Conservation (phyloP, 2,888 invertebrate species). For the Leucoptera coffeella region DNA sequence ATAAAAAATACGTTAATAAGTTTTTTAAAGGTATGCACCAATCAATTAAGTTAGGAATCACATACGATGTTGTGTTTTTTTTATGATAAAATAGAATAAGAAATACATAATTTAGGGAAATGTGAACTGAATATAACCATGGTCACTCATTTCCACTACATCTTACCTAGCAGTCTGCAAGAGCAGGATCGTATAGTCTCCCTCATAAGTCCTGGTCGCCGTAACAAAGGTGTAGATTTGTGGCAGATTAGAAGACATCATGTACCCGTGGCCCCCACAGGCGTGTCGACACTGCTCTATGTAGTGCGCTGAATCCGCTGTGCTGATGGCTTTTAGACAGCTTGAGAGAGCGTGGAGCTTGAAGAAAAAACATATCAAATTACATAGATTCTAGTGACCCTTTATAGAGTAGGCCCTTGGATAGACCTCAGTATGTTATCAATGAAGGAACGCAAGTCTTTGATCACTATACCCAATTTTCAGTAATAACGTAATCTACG, state of each 20-base stretch:
- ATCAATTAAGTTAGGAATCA: no score
- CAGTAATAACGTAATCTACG: no score
- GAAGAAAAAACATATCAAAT: no score
- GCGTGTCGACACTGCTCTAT: conserved; percentile 80
- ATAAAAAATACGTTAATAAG: background rate
- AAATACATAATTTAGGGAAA: background rate
- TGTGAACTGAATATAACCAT: no score
- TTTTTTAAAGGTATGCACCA: background rate
- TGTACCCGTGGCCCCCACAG: conserved; percentile 94
- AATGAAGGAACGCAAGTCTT: no score
- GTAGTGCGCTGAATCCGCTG: conserved; percentile 64
- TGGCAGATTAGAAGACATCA: conserved; percentile 81
- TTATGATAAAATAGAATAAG: conserved; percentile 1
- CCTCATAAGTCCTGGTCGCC: conserved; percentile 91
- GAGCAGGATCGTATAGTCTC: conserved; percentile 89
- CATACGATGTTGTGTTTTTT: no score
- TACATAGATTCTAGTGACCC: no score
- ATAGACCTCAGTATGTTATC: no score
- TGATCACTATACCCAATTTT: no score
- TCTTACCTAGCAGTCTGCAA: conserved; percentile 78
- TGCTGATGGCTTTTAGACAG: conserved; percentile 82
- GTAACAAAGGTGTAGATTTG: conserved; percentile 74
- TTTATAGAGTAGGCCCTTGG: no score
- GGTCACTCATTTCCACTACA: no score
- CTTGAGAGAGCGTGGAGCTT: conserved; percentile 85